A percentile compares a stretch with the other conserved stretches of the same genome.
Evolutionary conservation across 2,888 invertebrate species (phyloP).

Genomic region (Campoletis raptor): DNA sequence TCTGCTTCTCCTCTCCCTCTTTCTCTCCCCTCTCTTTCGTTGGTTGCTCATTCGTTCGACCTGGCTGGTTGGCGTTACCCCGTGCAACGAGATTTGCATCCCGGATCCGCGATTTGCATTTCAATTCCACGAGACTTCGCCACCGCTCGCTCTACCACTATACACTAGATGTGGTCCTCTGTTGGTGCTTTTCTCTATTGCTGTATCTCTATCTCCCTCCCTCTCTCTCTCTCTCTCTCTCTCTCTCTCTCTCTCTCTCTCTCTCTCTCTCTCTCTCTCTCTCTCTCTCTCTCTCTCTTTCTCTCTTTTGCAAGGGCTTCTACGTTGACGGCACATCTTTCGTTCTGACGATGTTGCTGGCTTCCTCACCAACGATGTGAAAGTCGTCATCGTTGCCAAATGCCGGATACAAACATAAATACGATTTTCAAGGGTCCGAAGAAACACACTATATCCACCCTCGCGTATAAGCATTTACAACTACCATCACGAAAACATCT

Average conservation of each 20-base stretch:
- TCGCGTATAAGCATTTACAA: constrained; percentile 44
- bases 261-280: constrained; percentile 24
- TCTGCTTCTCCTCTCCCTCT: constrained; percentile 44
- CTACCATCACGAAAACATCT: constrained; percentile 46
- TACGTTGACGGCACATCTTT: constrained; percentile 48
- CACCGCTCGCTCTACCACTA: constrained; percentile 67
- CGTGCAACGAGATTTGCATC: constrained; percentile 84
- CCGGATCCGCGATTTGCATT: constrained; percentile 84
- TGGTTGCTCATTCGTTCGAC: constrained; percentile 72
- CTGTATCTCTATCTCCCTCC: too few species aligned
- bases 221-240: too few species aligned
- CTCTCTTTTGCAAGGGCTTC: constrained; percentile 21
- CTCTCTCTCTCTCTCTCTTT: constrained; percentile 9
- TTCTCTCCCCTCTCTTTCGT: constrained; percentile 48
- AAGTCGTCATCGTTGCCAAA: constrained; percentile 79
- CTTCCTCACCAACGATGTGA: constrained; percentile 55
- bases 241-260: too few species aligned
- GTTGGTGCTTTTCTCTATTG: constrained; percentile 48
- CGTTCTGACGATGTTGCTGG: constrained; percentile 61
- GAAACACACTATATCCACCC: constrained; percentile 52
- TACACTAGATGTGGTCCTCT: constrained; percentile 54
- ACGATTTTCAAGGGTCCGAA: constrained; percentile 78
- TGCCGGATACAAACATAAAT: constrained; percentile 83
- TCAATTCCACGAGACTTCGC: constrained; percentile 83
- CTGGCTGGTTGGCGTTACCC: constrained; percentile 79